Evolutionary conservation across 64 coral and sea anemone genomes (phyloP).

Genomic region (Actinia tenebrosa): DNA sequence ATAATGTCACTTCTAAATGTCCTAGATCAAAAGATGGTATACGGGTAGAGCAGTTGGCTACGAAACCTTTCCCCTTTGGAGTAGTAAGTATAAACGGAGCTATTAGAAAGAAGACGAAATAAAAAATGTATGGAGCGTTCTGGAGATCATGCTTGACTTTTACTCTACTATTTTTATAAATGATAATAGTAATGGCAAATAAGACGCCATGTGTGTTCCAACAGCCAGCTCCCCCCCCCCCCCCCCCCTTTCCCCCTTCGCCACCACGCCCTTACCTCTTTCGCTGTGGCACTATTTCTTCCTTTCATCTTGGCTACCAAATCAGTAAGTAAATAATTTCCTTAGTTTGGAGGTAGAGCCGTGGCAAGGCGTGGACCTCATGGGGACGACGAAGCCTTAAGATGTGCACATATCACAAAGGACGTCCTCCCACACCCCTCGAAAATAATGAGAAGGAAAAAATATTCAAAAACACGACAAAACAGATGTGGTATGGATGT

Average conservation of each 20-base stretch:
- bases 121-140: not conserved
- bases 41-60: not conserved
- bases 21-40: not conserved
- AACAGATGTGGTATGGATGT: conserved; percentile 44
- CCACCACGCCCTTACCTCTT: no score
- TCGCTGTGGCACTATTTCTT: no score
- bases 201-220: no score
- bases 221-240: no score
- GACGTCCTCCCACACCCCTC: conserved; percentile 48
- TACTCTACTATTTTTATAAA: no score
- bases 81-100: not conserved
- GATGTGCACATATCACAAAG: not conserved
- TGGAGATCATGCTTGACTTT: no score
- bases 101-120: not conserved
- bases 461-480: not conserved
- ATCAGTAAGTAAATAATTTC: not conserved
- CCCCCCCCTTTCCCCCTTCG: no score
- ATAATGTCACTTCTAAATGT: not conserved
- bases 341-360: conserved; percentile 30
- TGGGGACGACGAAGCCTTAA: not conserved
- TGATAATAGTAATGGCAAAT: no score
- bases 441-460: conserved; percentile 39
- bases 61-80: conserved; percentile 5
- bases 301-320: no score
- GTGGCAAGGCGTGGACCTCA: conserved; percentile 14